phyloP scores from a whole-genome alignment of 2,113 vertebrate species.

The Leptocoma aspasia region DNA sequence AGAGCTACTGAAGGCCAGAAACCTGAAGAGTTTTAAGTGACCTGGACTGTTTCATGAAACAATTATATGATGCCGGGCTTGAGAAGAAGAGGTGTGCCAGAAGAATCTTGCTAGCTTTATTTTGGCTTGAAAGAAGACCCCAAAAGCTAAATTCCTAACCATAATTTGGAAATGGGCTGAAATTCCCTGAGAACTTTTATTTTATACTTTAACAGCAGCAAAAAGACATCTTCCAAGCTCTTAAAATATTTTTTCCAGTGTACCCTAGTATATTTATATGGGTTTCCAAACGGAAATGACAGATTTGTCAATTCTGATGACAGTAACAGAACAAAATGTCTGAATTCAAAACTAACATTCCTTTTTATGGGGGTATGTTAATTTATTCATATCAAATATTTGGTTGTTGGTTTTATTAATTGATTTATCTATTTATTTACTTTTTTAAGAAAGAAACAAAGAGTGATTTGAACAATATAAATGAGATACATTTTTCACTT shows the following conservation, averaged over 20 bases:
- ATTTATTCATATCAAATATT: not conserved
- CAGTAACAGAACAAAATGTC: not conserved
- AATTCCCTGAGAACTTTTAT: not conserved
- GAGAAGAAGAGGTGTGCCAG: not conserved
- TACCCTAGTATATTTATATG: not conserved
- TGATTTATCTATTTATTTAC: not conserved
- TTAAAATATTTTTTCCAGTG: not conserved
- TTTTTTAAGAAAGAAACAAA: not conserved
- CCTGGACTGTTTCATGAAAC: not conserved
- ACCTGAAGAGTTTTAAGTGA: not conserved
- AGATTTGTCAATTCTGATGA: constrained; percentile 5
- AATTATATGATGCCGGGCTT: not conserved
- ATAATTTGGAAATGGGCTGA: not conserved
- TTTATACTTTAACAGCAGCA: not conserved
- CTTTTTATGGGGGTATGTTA: not conserved
- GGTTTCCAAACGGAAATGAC: constrained; percentile 10
- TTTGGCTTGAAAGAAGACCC: not conserved
- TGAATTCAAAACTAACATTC: not conserved
- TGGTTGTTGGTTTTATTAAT: not conserved
- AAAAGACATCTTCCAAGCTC: not conserved
- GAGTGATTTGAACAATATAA: not conserved
- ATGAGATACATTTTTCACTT: not conserved
- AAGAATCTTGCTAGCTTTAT: not conserved
- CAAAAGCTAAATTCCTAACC: not conserved
- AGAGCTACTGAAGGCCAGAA: not conserved